phyloP scores from a whole-genome alignment of 2,888 invertebrate species.

The Clostera curtula region DNA sequence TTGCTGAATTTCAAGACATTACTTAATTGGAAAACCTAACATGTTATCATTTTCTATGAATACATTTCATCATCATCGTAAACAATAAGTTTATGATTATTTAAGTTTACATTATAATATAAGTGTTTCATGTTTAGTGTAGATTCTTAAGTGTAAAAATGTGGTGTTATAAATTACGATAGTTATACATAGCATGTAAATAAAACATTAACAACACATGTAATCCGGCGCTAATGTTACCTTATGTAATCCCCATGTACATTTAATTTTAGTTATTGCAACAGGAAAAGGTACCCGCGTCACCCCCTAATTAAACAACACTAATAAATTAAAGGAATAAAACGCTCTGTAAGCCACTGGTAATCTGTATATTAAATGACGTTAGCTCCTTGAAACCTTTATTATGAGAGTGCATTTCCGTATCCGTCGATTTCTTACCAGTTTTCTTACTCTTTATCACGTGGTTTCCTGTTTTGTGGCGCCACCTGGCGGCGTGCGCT shows the following conservation, averaged over 20 bases:
- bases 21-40: too few species aligned
- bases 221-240: constrained; percentile 70
- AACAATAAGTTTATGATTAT: constrained; percentile 1
- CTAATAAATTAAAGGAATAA: constrained; percentile 16
- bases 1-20: too few species aligned
- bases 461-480: too few species aligned
- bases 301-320: constrained; percentile 24
- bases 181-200: constrained; percentile 25
- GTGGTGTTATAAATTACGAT: constrained; percentile 10
- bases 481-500: too few species aligned
- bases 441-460: too few species aligned
- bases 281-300: constrained; percentile 54
- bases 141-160: constrained; percentile 2
- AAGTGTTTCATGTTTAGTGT: constrained; percentile 4
- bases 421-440: too few species aligned
- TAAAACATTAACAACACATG: constrained; percentile 25
- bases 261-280: constrained; percentile 23
- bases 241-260: constrained; percentile 45
- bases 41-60: too few species aligned
- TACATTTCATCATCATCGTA: constrained; percentile 21
- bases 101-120: neutral
- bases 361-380: too few species aligned
- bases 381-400: too few species aligned
- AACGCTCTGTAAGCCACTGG: constrained; percentile 16
- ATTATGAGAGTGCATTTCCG: too few species aligned